Conservation (phyloP, 1,140 invertebrate genomes). For the Pachyrhynchus sulphureomaculatus region DNA sequence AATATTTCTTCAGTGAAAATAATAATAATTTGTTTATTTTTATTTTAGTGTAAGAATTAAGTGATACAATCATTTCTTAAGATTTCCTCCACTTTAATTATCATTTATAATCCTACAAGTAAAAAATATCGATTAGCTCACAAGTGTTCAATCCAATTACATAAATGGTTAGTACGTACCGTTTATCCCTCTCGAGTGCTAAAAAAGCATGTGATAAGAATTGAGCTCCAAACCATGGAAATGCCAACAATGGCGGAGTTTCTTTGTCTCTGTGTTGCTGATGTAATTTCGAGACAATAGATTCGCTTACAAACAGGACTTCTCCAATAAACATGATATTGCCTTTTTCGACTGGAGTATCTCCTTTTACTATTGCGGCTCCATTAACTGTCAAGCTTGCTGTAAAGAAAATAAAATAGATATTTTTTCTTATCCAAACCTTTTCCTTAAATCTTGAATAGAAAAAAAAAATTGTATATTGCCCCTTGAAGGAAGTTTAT, state of each 20-base stretch:
- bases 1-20: too few relatives aligned
- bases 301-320: slow-evolving; percentile 62
- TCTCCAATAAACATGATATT: slow-evolving; percentile 64
- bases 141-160: slow-evolving; percentile 15
- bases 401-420: slow-evolving; percentile 40
- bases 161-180: slow-evolving; percentile 18
- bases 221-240: slow-evolving; percentile 64
- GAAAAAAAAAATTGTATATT: too few relatives aligned
- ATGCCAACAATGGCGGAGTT: slow-evolving; percentile 62
- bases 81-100: too few relatives aligned
- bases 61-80: too few relatives aligned
- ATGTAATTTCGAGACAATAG: slow-evolving; percentile 60
- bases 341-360: slow-evolving; percentile 59
- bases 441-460: too few relatives aligned
- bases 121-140: too few relatives aligned
- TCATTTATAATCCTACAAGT: too few relatives aligned
- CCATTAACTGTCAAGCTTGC: slow-evolving; percentile 58
- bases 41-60: too few relatives aligned
- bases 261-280: slow-evolving; percentile 63
- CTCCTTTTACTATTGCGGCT: slow-evolving; percentile 59
- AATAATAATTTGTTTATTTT: too few relatives aligned
- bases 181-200: slow-evolving; percentile 57
- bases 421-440: too few relatives aligned
- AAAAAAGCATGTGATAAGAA: slow-evolving; percentile 64
- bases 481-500: too few relatives aligned